phyloP scores from a whole-genome alignment of 2,888 invertebrate genomes.

The Lypha dubia region DNA sequence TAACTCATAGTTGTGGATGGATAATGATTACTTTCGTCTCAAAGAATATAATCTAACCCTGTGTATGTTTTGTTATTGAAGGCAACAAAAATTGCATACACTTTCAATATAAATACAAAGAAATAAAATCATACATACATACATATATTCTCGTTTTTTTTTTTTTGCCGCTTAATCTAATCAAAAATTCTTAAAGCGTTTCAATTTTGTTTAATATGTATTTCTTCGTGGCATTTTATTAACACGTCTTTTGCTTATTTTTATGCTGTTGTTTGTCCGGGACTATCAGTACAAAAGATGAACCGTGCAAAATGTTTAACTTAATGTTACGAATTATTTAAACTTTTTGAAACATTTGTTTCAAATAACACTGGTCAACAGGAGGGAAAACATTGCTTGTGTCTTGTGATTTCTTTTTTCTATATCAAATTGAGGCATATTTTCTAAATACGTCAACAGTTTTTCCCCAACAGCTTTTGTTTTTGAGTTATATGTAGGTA shows the following conservation, averaged over 20 bases:
- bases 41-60: slow-evolving; percentile 54
- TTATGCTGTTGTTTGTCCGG: slow-evolving; percentile 5
- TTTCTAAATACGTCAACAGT: no score
- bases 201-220: slow-evolving; percentile 80
- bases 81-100: background rate
- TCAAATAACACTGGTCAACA: no score
- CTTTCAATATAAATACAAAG: background rate
- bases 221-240: slow-evolving; percentile 69
- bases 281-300: slow-evolving; percentile 29
- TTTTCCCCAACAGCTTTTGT: no score
- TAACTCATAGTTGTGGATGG: slow-evolving; percentile 3
- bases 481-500: no score
- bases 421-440: no score
- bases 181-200: slow-evolving; percentile 81
- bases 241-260: slow-evolving; percentile 23
- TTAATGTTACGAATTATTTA: slow-evolving; percentile 6
- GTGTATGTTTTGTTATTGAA: slow-evolving; percentile 19
- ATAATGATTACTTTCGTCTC: slow-evolving; percentile 14
- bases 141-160: slow-evolving; percentile 3
- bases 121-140: slow-evolving; percentile 18
- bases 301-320: slow-evolving; percentile 40
- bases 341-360: slow-evolving; percentile 2
- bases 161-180: slow-evolving; percentile 73
- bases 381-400: no score
- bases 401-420: no score